Evolutionary conservation across 2,888 invertebrate species (phyloP).

Genomic region (Trachelus tabidus): DNA sequence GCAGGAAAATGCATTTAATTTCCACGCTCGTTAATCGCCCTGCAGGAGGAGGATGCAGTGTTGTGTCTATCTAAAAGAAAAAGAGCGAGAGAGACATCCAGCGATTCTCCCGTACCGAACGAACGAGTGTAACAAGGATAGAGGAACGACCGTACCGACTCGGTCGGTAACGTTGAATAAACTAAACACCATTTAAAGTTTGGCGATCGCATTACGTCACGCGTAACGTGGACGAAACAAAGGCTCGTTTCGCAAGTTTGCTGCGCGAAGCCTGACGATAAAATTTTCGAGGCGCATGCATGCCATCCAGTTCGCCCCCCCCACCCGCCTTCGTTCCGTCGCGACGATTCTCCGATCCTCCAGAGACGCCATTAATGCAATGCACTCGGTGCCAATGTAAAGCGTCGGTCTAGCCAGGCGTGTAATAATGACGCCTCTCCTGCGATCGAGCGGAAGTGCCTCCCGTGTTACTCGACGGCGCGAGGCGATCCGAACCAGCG

Average conservation of each 20-base stretch:
- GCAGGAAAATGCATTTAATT: neutral
- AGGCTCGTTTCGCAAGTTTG: neutral
- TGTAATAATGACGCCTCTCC: slow-evolving; percentile 21
- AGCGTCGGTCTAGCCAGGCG: slow-evolving; percentile 8
- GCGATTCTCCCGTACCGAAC: too few species aligned
- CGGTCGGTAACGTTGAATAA: neutral
- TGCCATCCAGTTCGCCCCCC: neutral
- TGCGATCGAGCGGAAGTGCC: slow-evolving; percentile 17
- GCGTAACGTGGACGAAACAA: neutral
- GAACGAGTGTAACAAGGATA: neutral
- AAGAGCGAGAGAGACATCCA: neutral
- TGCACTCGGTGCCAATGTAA: neutral
- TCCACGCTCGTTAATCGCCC: neutral
- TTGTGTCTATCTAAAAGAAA: neutral
- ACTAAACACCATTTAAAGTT: neutral
- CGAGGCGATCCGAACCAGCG: neutral
- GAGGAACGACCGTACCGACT: neutral
- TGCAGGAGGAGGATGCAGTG: neutral
- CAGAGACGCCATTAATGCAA: neutral
- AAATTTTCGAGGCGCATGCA: neutral
- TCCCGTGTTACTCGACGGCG: neutral
- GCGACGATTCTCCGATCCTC: neutral
- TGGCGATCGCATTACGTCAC: neutral
- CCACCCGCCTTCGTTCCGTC: neutral
- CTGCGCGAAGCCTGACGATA: neutral